Conservation (phyloP, 2,797 vertebrate species). For the Eremophila alpestris region DNA sequence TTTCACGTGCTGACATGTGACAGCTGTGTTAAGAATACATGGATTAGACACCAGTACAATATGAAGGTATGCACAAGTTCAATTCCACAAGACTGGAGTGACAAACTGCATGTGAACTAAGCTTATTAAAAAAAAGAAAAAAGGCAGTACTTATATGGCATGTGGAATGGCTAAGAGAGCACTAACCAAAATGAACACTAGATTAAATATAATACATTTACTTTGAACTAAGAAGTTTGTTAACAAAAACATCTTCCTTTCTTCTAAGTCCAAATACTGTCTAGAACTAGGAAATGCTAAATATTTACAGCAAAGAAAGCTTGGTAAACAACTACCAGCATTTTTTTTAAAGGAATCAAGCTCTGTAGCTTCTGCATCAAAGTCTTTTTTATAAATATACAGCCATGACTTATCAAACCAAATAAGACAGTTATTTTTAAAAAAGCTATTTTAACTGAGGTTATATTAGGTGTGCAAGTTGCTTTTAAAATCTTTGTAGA, state of each 20-base stretch:
- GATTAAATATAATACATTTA: neutral
- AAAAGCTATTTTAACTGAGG: neutral
- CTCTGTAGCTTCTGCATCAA: neutral
- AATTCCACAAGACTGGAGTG: neutral
- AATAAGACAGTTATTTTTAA: neutral
- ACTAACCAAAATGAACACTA: neutral
- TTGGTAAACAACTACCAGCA: neutral
- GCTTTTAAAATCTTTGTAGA: neutral
- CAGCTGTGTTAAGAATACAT: neutral
- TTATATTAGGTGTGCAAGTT: neutral
- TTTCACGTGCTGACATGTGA: neutral
- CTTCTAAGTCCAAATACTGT: neutral
- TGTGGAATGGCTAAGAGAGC: neutral
- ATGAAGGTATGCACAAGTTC: rapidly evolving
- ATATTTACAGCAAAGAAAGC: neutral
- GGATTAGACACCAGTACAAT: neutral
- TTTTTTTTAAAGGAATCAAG: neutral
- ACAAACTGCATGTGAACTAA: neutral
- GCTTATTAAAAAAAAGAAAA: neutral
- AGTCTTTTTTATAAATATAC: neutral
- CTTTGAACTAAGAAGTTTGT: neutral
- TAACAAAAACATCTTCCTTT: neutral
- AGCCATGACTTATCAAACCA: neutral
- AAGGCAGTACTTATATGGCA: neutral
- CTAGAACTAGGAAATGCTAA: neutral